Percentiles rank a stretch among this genome's conserved stretches.
Conservation (phyloP, 2,888 invertebrate genomes). For the Erpobdella octoculata region DNA sequence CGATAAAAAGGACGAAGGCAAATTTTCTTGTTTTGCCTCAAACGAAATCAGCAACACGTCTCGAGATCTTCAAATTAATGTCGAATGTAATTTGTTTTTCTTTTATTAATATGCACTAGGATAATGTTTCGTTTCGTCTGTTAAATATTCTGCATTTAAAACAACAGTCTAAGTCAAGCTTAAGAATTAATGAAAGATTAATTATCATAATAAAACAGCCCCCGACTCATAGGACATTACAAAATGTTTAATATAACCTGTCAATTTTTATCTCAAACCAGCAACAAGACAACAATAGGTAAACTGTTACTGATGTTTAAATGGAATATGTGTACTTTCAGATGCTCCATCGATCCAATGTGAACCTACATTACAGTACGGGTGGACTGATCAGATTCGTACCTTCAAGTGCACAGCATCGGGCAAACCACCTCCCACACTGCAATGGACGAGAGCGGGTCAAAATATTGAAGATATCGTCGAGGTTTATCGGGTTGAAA, state of each 20-base stretch:
- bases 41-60: conserved; percentile 21
- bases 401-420: conserved; percentile 33
- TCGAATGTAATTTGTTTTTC: conserved; percentile 24
- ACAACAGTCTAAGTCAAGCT: no score
- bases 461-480: conserved; percentile 28
- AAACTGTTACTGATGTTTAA: no score
- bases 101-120: not conserved
- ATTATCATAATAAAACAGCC: no score
- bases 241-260: no score
- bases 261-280: no score
- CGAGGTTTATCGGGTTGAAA: not conserved
- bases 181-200: no score
- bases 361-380: conserved; percentile 24
- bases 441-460: conserved; percentile 32
- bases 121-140: not conserved
- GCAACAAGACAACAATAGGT: no score
- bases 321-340: no score
- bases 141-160: not conserved
- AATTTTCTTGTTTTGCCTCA: conserved; percentile 11
- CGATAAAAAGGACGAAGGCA: conserved; percentile 13
- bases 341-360: conserved; percentile 22
- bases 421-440: conserved; percentile 32
- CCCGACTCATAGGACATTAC: no score
- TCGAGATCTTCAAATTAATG: not conserved
- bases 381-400: conserved; percentile 33